These are phyloP conservation scores for Brachyistius frenatus DNA, from an alignment of 2,113 vertebrate genomes.

Conservation along the genomic window DNA sequence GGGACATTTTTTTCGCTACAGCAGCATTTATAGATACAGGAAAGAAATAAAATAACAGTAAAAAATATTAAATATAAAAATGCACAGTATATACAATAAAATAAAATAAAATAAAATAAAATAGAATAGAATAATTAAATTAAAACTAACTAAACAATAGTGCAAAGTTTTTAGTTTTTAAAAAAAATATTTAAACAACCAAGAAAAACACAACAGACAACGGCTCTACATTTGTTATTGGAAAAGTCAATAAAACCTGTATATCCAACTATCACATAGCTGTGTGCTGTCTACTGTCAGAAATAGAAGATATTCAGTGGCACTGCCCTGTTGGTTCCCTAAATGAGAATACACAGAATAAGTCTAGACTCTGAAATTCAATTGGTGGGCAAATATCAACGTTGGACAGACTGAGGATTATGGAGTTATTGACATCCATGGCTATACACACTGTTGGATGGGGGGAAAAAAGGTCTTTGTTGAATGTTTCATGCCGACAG, in stretches of 20 bases:
- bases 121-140: too few relatives aligned
- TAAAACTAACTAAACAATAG: too few relatives aligned
- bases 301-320: slow-evolving; percentile 4
- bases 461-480: slow-evolving; percentile 36
- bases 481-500: slow-evolving; percentile 44
- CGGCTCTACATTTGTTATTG: too few relatives aligned
- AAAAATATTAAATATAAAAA: too few relatives aligned
- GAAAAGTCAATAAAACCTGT: background rate
- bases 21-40: too few relatives aligned
- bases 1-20: too few relatives aligned
- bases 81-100: too few relatives aligned
- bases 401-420: slow-evolving; percentile 48
- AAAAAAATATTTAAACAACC: too few relatives aligned
- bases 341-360: slow-evolving; percentile 42
- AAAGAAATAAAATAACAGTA: too few relatives aligned
- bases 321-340: background rate
- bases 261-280: slow-evolving; percentile 15
- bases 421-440: slow-evolving; percentile 48
- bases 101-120: too few relatives aligned
- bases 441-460: slow-evolving; percentile 18
- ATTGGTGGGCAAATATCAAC: slow-evolving; percentile 52
- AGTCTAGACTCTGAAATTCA: slow-evolving; percentile 57
- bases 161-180: too few relatives aligned
- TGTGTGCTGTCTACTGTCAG: background rate
- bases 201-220: too few relatives aligned